Evolutionary conservation across 1,140 invertebrate genomes (phyloP).

Genomic region (Hydropsyche tenuis): DNA sequence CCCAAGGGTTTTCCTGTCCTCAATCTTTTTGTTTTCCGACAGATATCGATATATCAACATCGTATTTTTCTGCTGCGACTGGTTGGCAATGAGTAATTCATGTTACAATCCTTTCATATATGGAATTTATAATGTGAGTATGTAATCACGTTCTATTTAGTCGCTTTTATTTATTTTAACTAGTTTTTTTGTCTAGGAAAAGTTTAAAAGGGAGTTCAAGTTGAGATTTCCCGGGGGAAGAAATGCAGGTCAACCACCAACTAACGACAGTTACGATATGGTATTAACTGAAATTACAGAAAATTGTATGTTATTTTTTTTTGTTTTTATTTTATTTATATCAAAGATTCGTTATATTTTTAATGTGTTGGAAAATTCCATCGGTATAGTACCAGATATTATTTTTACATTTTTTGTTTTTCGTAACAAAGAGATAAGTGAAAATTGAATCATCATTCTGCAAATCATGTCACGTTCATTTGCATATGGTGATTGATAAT

Average conservation of each 20-base stretch:
- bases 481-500: too few species aligned
- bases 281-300: constrained; percentile 35
- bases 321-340: constrained; percentile 13
- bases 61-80: constrained; percentile 82
- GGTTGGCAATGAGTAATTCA: constrained; percentile 87
- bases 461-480: too few species aligned
- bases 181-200: constrained; percentile 64
- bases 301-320: constrained; percentile 13
- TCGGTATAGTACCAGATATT: too few species aligned
- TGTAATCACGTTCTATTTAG: constrained; percentile 1
- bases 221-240: constrained; percentile 66
- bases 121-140: constrained; percentile 83
- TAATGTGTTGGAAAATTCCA: too few species aligned
- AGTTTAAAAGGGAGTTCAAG: constrained; percentile 75
- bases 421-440: too few species aligned
- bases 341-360: background rate
- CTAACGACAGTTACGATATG: constrained; percentile 55
- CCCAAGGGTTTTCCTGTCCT: too few species aligned
- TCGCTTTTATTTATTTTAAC: constrained; percentile 4
- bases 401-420: too few species aligned
- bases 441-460: too few species aligned
- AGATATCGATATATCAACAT: constrained; percentile 79
- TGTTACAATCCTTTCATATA: constrained; percentile 89
- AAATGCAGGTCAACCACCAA: constrained; percentile 56
- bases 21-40: too few species aligned